Percentiles rank a stretch among this genome's conserved stretches.
These are phyloP conservation scores for Oconnorella tubifera DNA, from an alignment of 2,888 invertebrate genomes.

Conservation along the genomic window DNA sequence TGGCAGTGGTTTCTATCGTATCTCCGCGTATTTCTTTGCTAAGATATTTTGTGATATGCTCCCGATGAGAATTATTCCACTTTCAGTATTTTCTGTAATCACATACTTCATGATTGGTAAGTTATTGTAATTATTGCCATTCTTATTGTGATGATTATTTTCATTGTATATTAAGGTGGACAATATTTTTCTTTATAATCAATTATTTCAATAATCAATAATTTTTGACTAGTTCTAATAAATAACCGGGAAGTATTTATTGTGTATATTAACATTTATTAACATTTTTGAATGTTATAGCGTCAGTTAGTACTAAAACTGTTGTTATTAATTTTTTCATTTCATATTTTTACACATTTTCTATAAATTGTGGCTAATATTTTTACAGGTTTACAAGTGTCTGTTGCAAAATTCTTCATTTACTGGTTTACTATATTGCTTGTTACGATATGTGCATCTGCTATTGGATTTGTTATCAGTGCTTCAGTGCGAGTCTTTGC, in stretches of 20 bases:
- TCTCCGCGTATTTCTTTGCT: conserved; percentile 28
- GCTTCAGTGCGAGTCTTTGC: conserved; percentile 27
- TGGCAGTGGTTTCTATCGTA: conserved; percentile 30
- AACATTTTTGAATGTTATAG: no score
- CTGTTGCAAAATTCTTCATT: conserved; percentile 47
- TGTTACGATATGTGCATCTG: conserved; percentile 48
- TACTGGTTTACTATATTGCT: conserved; percentile 46
- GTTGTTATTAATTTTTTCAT: conserved; percentile 16
- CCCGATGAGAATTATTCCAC: conserved; percentile 26
- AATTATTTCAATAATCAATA: no score
- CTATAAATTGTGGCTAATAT: conserved; percentile 23
- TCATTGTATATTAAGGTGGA: no score
- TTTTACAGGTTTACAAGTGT: conserved; percentile 28
- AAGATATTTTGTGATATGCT: conserved; percentile 32
- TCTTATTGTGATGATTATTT: no score
- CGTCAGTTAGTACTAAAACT: no score
- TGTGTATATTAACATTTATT: no score
- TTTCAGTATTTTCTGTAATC: conserved; percentile 20
- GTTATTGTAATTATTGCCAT: neutral
- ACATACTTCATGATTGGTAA: conserved; percentile 31
- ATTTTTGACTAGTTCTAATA: no score
- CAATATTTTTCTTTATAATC: no score
- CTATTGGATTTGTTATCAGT: conserved; percentile 48
- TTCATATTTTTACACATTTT: conserved; percentile 25
- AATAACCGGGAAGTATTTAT: no score